These are phyloP conservation scores for Erethizon dorsatum DNA, from an alignment of 2,797 vertebrate species.

Conservation along the genomic window DNA sequence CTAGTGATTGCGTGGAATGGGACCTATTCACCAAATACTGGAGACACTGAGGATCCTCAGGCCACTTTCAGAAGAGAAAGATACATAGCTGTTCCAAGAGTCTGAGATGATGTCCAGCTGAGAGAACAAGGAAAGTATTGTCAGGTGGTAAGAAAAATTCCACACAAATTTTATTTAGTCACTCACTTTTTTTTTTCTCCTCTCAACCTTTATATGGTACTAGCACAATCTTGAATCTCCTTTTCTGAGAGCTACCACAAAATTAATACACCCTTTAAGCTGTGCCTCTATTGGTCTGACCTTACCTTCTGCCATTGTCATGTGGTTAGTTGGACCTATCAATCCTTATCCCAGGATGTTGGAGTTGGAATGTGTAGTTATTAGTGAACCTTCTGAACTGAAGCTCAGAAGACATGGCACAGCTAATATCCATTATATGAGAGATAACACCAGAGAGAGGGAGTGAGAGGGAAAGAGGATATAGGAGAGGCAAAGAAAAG, in stretches of 20 bases:
- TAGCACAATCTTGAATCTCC: neutral
- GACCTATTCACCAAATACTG: neutral
- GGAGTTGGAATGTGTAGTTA: neutral
- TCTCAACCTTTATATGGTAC: neutral
- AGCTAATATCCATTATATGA: neutral
- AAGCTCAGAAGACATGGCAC: neutral
- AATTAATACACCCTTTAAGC: neutral
- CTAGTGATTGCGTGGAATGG: neutral
- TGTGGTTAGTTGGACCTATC: neutral
- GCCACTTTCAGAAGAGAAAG: neutral
- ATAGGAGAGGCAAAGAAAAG: neutral
- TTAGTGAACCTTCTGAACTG: slow-evolving; percentile 10
- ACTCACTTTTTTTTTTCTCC: neutral
- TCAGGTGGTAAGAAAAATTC: neutral
- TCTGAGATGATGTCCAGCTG: neutral
- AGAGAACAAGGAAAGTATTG: neutral
- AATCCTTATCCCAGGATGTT: neutral
- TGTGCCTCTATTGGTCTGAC: neutral
- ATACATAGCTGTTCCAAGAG: neutral
- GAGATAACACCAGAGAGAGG: neutral
- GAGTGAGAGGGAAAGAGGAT: no score
- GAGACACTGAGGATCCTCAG: neutral
- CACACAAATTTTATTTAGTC: neutral
- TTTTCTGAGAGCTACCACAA: neutral
- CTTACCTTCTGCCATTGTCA: neutral